A percentile compares a stretch with the other conserved stretches of the same genome.
These are phyloP conservation scores for Scomber japonicus DNA, from an alignment of 2,113 vertebrate species.

Conservation along the genomic window DNA sequence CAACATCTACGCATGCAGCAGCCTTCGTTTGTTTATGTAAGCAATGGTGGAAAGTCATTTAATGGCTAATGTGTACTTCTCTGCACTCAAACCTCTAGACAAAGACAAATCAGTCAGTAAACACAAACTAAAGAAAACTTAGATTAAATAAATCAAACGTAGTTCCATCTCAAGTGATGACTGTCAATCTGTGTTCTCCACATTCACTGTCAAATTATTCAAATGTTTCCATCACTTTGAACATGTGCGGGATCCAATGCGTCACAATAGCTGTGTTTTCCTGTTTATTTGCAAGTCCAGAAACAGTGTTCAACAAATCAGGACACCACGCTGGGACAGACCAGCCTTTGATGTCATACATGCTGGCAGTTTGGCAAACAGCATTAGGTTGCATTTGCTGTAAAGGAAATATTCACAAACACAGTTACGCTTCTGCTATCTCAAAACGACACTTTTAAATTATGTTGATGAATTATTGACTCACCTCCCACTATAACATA, in stretches of 20 bases:
- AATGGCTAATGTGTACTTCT: background rate
- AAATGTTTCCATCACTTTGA: constrained; percentile 9
- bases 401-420: constrained; percentile 30
- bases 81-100: constrained; percentile 3
- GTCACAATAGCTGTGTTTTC: background rate
- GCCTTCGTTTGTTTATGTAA: constrained; percentile 2
- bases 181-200: constrained; percentile 29
- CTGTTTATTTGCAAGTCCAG: constrained; percentile 9
- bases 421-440: background rate
- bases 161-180: background rate
- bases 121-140: constrained; percentile 5
- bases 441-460: constrained; percentile 36
- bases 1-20: constrained; percentile 20
- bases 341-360: constrained; percentile 33
- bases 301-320: constrained; percentile 39
- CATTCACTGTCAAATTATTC: constrained; percentile 27
- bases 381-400: background rate
- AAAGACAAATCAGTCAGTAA: constrained; percentile 21
- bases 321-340: constrained; percentile 11
- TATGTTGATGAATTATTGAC: constrained; percentile 37
- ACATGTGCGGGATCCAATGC: background rate
- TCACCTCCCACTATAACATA: constrained; percentile 32
- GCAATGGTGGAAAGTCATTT: background rate
- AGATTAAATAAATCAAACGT: background rate
- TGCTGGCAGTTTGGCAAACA: constrained; percentile 37